Evolutionary conservation across 2,797 vertebrate genomes (phyloP), one percentile per base, ranked within the genome.

Genomic region (Catamblyrhynchus diadema): DNA sequence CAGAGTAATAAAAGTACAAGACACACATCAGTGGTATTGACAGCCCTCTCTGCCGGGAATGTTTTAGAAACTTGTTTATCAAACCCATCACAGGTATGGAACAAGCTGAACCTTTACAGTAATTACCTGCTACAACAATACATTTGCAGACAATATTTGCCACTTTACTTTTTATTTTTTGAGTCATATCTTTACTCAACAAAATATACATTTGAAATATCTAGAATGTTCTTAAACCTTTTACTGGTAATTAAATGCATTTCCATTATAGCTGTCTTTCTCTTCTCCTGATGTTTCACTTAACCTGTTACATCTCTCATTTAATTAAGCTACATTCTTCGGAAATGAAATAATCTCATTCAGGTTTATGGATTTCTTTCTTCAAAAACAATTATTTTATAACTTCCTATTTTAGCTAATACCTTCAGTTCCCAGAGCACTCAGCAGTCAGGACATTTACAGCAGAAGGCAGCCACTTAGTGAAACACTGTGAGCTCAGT

Each of bases 1-100:
- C 18, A 66, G 50, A 59, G 22, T 35, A 65, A 77, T 33, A 53
- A 35, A 73, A 80, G 33, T 12, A 45, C 44, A 64, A 71, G 48
- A 39, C 3, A 45, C 20, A 23, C 0, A 0, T 33, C 47, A 66
- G 44, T 3, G 2, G n/a, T 47, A 69, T 14, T 82, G 74, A 62
- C 64, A 62, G 24, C 18, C 19, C 13, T 57, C 47, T 61, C 54
- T 61, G 25, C 3, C 47, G 47, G 66, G 30, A 88, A 44, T 0
- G 0, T 35, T 90, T 50, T 5, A 86, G 70, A 72, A 62, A 21
- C 18, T 67, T 86, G n/a, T 9, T 74, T 54, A 65, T 88, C 70
- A 81, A 84, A 84, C 64, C 3, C 22, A 48, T 41, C n/a, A 35
- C 0, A 15, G 14, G 12, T 27, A 37, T 8, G 67, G 57, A 75